Percentiles rank a stretch among this genome's conserved stretches.
phyloP scores from a whole-genome alignment of 2,888 invertebrate species.

The Polymixis flavicincta region DNA sequence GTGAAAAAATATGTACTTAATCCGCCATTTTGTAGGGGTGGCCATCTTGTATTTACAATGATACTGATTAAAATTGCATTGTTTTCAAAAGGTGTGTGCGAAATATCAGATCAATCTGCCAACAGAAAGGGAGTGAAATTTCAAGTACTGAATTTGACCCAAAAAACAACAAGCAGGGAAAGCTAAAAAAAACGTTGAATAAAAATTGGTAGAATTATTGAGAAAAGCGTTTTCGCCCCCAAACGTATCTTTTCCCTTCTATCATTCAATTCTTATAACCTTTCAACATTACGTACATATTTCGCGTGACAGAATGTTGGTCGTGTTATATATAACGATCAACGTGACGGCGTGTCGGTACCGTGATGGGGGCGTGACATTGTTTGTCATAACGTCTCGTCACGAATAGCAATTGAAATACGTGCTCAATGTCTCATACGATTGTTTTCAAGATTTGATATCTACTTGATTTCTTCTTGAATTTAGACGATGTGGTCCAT shows the following conservation, averaged over 20 bases:
- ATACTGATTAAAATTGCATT: too few species aligned
- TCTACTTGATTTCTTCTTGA: constrained; percentile 18
- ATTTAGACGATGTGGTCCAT: not conserved
- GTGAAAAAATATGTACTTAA: too few species aligned
- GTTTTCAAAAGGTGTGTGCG: too few species aligned
- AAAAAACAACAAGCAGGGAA: too few species aligned
- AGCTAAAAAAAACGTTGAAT: too few species aligned
- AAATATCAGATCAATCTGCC: too few species aligned
- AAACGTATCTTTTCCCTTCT: not conserved
- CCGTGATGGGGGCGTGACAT: constrained; percentile 18
- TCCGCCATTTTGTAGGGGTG: too few species aligned
- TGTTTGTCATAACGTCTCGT: constrained; percentile 34
- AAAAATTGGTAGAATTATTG: not conserved
- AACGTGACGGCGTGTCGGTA: constrained; percentile 19
- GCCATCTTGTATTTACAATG: too few species aligned
- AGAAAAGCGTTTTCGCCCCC: not conserved
- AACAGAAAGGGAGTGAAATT: too few species aligned
- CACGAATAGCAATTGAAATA: constrained; percentile 47
- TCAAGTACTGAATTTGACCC: too few species aligned
- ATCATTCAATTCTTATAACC: constrained; percentile 22
- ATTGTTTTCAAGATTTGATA: constrained; percentile 34
- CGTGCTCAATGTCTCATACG: constrained; percentile 14
- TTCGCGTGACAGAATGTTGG: constrained; percentile 20
- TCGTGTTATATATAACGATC: constrained; percentile 21
- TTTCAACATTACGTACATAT: constrained; percentile 33